Evolutionary conservation across 2,888 invertebrate species (phyloP), one percentile per base, ranked within the genome.

Genomic region (Syrphus vitripennis): DNA sequence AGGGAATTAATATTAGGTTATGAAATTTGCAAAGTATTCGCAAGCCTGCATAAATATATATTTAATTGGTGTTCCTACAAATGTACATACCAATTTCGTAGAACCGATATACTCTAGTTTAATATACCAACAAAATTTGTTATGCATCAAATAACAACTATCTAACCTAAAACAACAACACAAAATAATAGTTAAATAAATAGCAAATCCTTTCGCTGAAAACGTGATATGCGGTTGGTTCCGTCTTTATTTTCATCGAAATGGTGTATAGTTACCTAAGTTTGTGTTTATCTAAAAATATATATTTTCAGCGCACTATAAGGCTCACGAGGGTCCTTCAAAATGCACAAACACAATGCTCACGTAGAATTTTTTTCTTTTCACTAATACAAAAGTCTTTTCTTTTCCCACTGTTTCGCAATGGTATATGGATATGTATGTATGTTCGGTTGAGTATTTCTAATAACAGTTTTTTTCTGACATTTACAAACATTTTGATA

Each of bases 161-260:
- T n/a, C n/a, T n/a, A n/a, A n/a, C n/a, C n/a, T n/a, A 5, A 14
- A 24, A 34, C 59, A 37, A 48, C 24, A 3, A 55, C 40, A 45
- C n/a, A 59, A 37, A 50, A 31, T 34, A 34, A 57, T 42, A 29
- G 31, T 21, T 34, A 9, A 29, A 16, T 26, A 63, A 45, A 59
- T 42, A 21, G 24, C 3, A 19, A 63, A 81, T 57, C 79, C 40
- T 55, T 75, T 45, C 24, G 29, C 63, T 29, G 59, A 45, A 71
- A 81, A 72, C 84, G 76, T 84, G 84, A 67, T 72, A 67, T 31
- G 67, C 24, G 26, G 53, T 48, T 24, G 24, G 31, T 71, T 57
- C 37, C 24, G 4, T 63, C 10, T 4, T n/a, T 45, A 10, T 34
- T 29, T n/a, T 16, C 50, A 1, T 31, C 48, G 37, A 48, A 21